A percentile compares a stretch with the other conserved stretches of the same genome.
Evolutionary conservation across 2,888 invertebrate genomes (phyloP).

Genomic region (Drosophila prolongata): DNA sequence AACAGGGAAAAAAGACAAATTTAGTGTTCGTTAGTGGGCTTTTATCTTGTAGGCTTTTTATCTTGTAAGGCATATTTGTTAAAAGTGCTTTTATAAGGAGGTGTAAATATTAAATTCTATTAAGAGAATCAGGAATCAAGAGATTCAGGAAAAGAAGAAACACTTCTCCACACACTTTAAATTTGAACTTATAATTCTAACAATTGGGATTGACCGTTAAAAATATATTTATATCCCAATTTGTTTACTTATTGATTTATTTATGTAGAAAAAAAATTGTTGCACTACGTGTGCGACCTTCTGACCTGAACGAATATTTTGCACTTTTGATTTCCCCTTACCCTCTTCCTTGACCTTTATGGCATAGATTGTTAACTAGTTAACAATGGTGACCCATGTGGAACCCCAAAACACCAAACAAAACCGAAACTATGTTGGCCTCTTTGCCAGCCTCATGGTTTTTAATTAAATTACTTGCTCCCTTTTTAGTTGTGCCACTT

Average conservation of each 20-base stretch:
- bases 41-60: slow-evolving; percentile 4
- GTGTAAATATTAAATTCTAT: no score
- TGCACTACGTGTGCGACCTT: no score
- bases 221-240: no score
- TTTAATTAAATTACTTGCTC: slow-evolving; percentile 43
- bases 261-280: no score
- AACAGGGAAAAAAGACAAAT: slow-evolving; percentile 19
- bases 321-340: no score
- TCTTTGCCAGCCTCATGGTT: slow-evolving; percentile 2
- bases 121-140: no score
- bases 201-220: no score
- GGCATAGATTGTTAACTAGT: slow-evolving; percentile 26
- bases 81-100: background rate
- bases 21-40: slow-evolving; percentile 1
- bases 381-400: slow-evolving; percentile 17
- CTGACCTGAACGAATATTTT: background rate
- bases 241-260: no score
- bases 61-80: slow-evolving; percentile 14
- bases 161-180: no score
- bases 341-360: background rate
- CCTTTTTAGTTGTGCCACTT: slow-evolving; percentile 22
- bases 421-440: slow-evolving; percentile 16
- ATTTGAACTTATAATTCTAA: no score
- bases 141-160: no score
- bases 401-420: background rate